Evolutionary conservation across 2,113 vertebrate genomes (phyloP).

Genomic region (Ciconia maguari): DNA sequence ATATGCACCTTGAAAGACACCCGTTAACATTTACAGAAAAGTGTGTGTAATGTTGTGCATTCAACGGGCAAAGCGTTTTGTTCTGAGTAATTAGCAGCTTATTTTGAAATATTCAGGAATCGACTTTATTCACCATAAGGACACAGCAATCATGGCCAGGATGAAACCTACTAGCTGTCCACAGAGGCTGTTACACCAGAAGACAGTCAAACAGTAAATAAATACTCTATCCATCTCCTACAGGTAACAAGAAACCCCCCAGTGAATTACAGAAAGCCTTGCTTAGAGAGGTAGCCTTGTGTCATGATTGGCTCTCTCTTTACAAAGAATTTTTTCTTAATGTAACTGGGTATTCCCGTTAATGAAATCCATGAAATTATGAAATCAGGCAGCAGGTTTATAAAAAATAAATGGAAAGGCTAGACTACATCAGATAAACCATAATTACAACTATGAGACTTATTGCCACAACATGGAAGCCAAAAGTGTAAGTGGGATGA

Average conservation of each 20-base stretch:
- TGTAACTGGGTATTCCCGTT: background rate
- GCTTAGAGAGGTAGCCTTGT: background rate
- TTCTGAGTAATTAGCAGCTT: background rate
- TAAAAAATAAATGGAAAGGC: background rate
- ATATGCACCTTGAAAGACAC: background rate
- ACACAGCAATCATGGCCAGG: background rate
- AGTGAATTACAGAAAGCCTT: background rate
- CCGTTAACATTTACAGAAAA: background rate
- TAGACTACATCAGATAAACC: background rate
- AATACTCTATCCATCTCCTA: background rate
- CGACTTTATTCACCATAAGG: background rate
- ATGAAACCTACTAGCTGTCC: background rate
- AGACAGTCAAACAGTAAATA: background rate
- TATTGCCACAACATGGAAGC: background rate
- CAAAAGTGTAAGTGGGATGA: background rate
- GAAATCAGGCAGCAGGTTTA: background rate
- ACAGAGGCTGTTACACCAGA: background rate
- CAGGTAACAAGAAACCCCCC: background rate
- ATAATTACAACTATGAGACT: background rate
- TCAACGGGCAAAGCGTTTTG: accelerated
- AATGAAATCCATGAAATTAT: background rate
- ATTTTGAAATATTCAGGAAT: background rate
- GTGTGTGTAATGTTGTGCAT: too few species aligned
- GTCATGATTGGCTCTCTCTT: background rate
- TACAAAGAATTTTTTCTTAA: background rate